A percentile compares a stretch with the other conserved stretches of the same genome.
These are phyloP conservation scores for Philopedon plagiatum DNA, from an alignment of 2,888 invertebrate species.

Conservation along the genomic window DNA sequence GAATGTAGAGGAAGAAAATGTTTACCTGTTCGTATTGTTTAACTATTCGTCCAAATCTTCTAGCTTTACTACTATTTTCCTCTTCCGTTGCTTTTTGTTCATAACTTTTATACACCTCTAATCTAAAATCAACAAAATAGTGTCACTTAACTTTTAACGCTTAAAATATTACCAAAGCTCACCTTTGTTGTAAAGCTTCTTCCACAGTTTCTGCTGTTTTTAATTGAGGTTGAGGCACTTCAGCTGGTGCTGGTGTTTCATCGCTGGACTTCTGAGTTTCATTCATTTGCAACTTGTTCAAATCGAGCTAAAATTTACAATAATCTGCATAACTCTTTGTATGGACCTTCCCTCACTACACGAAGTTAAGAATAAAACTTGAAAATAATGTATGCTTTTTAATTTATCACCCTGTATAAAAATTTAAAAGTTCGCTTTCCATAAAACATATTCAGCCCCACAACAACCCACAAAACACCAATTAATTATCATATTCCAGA, in stretches of 20 bases:
- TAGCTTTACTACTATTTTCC: conserved; percentile 87
- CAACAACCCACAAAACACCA: too few relatives aligned
- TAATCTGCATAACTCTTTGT: too few relatives aligned
- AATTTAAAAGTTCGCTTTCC: too few relatives aligned
- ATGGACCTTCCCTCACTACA: too few relatives aligned
- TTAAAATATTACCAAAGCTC: neutral
- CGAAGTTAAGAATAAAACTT: too few relatives aligned
- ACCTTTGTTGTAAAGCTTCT: conserved; percentile 83
- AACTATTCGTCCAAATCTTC: conserved; percentile 91
- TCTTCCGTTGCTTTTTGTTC: conserved; percentile 84
- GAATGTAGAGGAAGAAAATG: too few relatives aligned
- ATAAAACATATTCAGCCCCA: too few relatives aligned
- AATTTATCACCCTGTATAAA: too few relatives aligned
- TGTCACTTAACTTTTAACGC: neutral
- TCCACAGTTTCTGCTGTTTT: conserved; percentile 73
- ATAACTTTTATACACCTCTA: conserved; percentile 85
- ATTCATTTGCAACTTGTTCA: conserved; percentile 57
- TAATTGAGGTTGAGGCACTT: conserved; percentile 58
- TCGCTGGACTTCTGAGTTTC: conserved; percentile 57
- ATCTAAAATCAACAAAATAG: conserved; percentile 67
- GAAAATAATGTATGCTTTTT: too few relatives aligned
- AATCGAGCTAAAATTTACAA: neutral
- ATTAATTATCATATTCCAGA: too few relatives aligned
- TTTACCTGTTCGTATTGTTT: conserved; percentile 87
- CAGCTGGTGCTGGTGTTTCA: conserved; percentile 48